Evolutionary conservation across 2,888 invertebrate genomes (phyloP).

Genomic region (Orthosia gracilis): DNA sequence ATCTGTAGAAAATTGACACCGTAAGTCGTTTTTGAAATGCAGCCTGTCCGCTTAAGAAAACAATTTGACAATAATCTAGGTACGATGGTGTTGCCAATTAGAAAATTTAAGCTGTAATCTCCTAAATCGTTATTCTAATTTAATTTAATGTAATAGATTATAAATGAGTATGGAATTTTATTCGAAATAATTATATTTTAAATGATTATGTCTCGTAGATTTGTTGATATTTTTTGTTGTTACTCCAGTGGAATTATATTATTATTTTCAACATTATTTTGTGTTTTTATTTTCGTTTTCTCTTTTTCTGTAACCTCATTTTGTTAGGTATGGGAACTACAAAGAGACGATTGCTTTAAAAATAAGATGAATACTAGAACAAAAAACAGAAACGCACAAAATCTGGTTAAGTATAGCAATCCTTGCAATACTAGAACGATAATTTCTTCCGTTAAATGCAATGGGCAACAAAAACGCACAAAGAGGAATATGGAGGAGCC

Average conservation of each 20-base stretch:
- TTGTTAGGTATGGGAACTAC: not conserved
- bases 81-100: not conserved
- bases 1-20: not conserved
- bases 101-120: slow-evolving; percentile 19
- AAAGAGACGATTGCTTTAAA: no score
- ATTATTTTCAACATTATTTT: slow-evolving; percentile 60
- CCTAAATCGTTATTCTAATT: slow-evolving; percentile 42
- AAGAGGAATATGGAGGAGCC: no score
- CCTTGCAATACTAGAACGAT: no score
- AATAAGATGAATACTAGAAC: no score
- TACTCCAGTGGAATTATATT: slow-evolving; percentile 59
- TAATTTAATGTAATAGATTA: slow-evolving; percentile 49
- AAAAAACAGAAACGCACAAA: no score
- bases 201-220: slow-evolving; percentile 48
- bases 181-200: slow-evolving; percentile 44
- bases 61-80: no score
- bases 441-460: no score
- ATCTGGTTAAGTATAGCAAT: no score
- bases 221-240: slow-evolving; percentile 62
- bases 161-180: slow-evolving; percentile 34
- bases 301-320: not conserved
- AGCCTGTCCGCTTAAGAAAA: no score
- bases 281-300: slow-evolving; percentile 35
- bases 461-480: not conserved
- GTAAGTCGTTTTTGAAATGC: no score